These are phyloP conservation scores for Austrofundulus limnaeus DNA, from an alignment of 2,113 vertebrate genomes.

Conservation along the genomic window DNA sequence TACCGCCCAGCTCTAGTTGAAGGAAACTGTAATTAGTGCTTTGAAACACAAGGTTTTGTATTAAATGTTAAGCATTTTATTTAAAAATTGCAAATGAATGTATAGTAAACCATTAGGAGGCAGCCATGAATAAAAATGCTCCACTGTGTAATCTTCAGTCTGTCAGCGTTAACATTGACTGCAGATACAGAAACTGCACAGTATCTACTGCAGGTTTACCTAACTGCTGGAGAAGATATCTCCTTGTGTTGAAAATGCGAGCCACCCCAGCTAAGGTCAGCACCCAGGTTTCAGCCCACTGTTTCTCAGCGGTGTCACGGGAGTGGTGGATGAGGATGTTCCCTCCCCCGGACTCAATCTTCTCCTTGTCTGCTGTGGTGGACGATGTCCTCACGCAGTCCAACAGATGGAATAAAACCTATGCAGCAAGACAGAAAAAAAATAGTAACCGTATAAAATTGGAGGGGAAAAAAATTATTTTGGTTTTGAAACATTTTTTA, in stretches of 20 bases:
- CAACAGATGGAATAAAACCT: slow-evolving; percentile 96
- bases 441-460: too few species aligned
- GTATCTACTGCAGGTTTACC: slow-evolving; percentile 82
- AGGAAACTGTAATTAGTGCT: not conserved
- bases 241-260: slow-evolving; percentile 96
- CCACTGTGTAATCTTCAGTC: too few species aligned
- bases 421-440: slow-evolving; percentile 20
- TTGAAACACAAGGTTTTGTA: not conserved
- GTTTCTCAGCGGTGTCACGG: slow-evolving; percentile 98
- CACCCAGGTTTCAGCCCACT: slow-evolving; percentile 99
- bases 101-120: too few species aligned
- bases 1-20: too few species aligned
- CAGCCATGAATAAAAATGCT: too few species aligned
- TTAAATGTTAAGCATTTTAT: too few species aligned
- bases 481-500: too few species aligned
- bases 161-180: too few species aligned
- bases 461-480: too few species aligned
- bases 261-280: slow-evolving; percentile 95
- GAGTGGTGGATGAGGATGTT: slow-evolving; percentile 99
- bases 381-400: slow-evolving; percentile 93
- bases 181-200: too few species aligned
- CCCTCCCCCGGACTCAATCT: slow-evolving; percentile 97
- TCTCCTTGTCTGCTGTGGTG: slow-evolving; percentile 97
- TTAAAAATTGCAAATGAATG: too few species aligned
- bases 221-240: slow-evolving; percentile 92